phyloP scores from a whole-genome alignment of 2,113 vertebrate species.

The Mastomys natalensis region DNA sequence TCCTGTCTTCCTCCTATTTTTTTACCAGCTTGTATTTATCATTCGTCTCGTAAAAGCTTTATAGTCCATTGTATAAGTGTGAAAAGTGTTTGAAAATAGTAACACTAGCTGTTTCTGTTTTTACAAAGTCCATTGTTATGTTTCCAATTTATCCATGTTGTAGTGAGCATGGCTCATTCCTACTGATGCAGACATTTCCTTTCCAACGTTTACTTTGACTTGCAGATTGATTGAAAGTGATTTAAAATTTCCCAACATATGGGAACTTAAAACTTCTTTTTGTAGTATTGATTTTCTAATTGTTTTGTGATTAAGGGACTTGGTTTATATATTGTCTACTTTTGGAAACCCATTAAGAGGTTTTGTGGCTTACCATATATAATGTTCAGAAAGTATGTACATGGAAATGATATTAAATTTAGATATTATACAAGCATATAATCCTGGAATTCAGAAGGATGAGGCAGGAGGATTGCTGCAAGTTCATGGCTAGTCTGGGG shows the following conservation, averaged over 20 bases:
- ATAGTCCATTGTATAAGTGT: neutral
- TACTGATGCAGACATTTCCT: neutral
- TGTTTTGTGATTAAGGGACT: neutral
- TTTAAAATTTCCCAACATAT: neutral
- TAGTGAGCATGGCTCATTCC: neutral
- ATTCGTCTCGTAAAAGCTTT: neutral
- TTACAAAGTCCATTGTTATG: neutral
- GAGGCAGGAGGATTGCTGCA: neutral
- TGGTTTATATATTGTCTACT: neutral
- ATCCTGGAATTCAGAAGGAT: neutral
- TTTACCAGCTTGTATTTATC: neutral
- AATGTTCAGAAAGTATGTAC: neutral
- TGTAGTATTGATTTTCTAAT: slow-evolving; percentile 26
- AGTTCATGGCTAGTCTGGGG: neutral
- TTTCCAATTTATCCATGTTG: neutral
- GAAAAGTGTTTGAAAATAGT: neutral
- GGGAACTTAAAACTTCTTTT: neutral
- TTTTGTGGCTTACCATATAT: neutral
- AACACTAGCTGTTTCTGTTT: neutral
- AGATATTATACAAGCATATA: neutral
- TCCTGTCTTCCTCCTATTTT: neutral
- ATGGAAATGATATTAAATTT: neutral
- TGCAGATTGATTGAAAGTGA: neutral
- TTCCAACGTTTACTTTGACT: slow-evolving; percentile 5
- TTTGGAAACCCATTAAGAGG: neutral